A percentile compares a stretch with the other conserved stretches of the same genome.
These are phyloP conservation scores for Lordiphosa clarofinis DNA, from an alignment of 1,140 invertebrate species.

Conservation along the genomic window DNA sequence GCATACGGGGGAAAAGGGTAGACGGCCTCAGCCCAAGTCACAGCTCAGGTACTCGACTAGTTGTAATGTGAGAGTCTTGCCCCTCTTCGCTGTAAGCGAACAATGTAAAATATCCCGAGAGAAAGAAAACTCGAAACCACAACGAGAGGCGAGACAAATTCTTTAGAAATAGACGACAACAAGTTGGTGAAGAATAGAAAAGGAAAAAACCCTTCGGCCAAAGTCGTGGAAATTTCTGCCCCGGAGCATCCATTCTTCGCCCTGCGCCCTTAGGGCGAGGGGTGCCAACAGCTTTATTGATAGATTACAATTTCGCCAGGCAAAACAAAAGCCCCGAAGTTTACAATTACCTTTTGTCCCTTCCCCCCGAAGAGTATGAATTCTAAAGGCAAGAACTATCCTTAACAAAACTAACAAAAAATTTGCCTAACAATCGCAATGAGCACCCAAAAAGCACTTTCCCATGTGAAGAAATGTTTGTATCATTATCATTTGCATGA, in stretches of 20 bases:
- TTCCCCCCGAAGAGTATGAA: conserved; percentile 4
- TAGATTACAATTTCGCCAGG: conserved; percentile 64
- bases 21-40: neutral
- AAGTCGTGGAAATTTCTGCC: conserved; percentile 43
- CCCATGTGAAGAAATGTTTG: conserved; percentile 11
- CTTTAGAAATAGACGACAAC: conserved; percentile 41
- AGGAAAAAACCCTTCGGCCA: conserved; percentile 27
- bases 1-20: conserved; percentile 39
- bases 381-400: conserved; percentile 12
- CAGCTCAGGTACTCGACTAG: conserved; percentile 22
- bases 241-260: conserved; percentile 15
- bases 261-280: conserved; percentile 8
- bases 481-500: conserved; percentile 44
- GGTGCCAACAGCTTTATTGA: conserved; percentile 58
- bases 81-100: conserved; percentile 5
- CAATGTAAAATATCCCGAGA: conserved; percentile 2
- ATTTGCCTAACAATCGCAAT: conserved; percentile 66
- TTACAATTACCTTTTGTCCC: conserved; percentile 62
- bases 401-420: too few relatives aligned
- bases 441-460: conserved; percentile 69
- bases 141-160: conserved; percentile 31
- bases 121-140: conserved; percentile 58
- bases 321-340: conserved; percentile 48
- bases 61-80: conserved; percentile 44
- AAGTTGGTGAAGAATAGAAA: conserved; percentile 29